A percentile compares a stretch with the other conserved stretches of the same genome.
Conservation (phyloP, 2,797 vertebrate species). For the Pipistrellus pipistrellus region DNA sequence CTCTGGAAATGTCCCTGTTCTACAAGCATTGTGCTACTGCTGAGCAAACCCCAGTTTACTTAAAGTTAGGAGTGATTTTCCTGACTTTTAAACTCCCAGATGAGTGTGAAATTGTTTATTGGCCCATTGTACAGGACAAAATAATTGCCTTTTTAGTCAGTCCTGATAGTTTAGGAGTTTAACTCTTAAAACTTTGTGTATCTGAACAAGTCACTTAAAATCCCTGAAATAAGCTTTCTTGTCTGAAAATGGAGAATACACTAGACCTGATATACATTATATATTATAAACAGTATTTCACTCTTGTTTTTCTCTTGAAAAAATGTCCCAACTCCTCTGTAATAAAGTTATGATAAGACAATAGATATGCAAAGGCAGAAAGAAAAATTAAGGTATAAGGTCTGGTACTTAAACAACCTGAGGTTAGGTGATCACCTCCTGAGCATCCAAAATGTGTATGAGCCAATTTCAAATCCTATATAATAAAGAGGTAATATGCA, state of each 20-base stretch:
- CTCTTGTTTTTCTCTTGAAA: background rate
- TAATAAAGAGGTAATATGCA: no score
- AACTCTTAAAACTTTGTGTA: background rate
- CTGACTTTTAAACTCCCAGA: slow-evolving; percentile 29
- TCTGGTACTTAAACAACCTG: background rate
- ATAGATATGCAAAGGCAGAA: background rate
- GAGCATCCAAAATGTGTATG: background rate
- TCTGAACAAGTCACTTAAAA: slow-evolving; percentile 35
- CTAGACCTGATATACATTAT: background rate
- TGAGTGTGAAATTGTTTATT: slow-evolving; percentile 37
- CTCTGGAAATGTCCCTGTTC: background rate
- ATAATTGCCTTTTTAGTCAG: background rate
- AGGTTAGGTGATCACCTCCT: background rate
- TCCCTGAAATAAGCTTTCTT: slow-evolving; percentile 12
- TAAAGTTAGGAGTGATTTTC: background rate
- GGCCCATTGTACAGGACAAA: background rate
- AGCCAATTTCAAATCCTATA: background rate
- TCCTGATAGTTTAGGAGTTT: background rate
- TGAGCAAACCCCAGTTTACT: background rate
- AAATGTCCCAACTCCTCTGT: background rate
- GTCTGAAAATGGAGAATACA: background rate
- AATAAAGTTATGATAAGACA: background rate
- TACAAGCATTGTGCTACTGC: background rate
- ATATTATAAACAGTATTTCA: background rate
- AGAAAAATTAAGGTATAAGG: background rate